These are phyloP conservation scores for Epinephelus cyanopodus DNA, from an alignment of 2,113 vertebrate species.

Conservation along the genomic window DNA sequence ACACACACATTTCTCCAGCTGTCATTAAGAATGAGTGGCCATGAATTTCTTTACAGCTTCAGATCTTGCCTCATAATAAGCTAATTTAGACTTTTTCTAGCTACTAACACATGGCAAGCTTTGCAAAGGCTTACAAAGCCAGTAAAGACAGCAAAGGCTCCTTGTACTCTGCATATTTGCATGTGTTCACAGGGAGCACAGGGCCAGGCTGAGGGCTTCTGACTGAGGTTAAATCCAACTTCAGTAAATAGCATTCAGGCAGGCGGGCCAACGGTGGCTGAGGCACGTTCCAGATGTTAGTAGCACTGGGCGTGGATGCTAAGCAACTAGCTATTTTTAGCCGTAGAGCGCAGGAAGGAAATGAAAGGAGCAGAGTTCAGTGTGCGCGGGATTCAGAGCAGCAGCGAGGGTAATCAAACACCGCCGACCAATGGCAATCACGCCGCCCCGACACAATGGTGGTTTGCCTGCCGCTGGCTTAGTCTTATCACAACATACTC, in stretches of 20 bases:
- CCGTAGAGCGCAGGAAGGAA: conserved; percentile 61
- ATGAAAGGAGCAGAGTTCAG: conserved; percentile 75
- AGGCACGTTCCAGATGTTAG: conserved; percentile 70
- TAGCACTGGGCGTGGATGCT: conserved; percentile 65
- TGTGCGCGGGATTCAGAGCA: conserved; percentile 49
- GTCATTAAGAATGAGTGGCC: not conserved
- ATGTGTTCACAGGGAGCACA: conserved; percentile 22
- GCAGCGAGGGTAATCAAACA: conserved; percentile 69
- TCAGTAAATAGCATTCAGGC: conserved; percentile 57
- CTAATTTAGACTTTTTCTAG: not conserved
- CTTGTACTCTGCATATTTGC: conserved; percentile 6
- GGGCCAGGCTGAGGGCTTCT: conserved; percentile 21
- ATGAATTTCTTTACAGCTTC: not conserved
- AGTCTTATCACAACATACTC: conserved; percentile 71
- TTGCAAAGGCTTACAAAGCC: not conserved
- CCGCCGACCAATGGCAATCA: conserved; percentile 60
- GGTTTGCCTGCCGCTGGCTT: conserved; percentile 51
- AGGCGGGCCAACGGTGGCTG: conserved; percentile 25
- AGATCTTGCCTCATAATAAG: not conserved
- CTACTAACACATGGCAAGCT: not conserved
- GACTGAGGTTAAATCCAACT: conserved; percentile 62
- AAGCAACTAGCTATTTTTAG: conserved; percentile 78
- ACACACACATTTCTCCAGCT: not conserved
- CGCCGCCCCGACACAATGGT: conserved; percentile 53
- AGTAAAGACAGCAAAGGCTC: not conserved